phyloP scores from a whole-genome alignment of 2,888 invertebrate species.

The Biston betularia region DNA sequence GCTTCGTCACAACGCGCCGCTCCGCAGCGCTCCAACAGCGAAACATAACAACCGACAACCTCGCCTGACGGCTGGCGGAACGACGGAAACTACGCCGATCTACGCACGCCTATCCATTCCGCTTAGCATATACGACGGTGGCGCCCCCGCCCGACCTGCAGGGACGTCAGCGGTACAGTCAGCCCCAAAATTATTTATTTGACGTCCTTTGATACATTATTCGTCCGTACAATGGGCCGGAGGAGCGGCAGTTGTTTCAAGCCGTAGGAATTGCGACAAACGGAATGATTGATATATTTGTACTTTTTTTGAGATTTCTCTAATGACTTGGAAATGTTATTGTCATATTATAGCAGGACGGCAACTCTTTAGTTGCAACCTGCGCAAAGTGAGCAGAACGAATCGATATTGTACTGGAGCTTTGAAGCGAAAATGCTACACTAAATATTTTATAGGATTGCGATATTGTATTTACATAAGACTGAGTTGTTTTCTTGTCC shows the following conservation, averaged over 20 bases:
- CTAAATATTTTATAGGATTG: too few species aligned
- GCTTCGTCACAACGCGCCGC: not conserved
- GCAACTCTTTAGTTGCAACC: too few species aligned
- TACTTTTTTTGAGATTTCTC: not conserved
- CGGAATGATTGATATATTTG: constrained; percentile 29
- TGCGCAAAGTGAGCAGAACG: too few species aligned
- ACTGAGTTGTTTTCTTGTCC: too few species aligned
- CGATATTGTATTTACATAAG: too few species aligned
- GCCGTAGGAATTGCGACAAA: constrained; percentile 25
- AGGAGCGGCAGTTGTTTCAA: constrained; percentile 27
- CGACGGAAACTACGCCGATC: not conserved
- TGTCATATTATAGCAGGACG: not conserved
- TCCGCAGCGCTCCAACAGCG: constrained; percentile 29
- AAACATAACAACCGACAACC: constrained; percentile 5
- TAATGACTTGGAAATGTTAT: not conserved
- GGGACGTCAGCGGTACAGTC: constrained; percentile 3
- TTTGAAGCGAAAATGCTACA: too few species aligned
- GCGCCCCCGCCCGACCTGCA: not conserved
- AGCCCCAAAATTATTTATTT: constrained; percentile 38
- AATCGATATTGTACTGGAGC: too few species aligned
- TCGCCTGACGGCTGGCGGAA: not conserved
- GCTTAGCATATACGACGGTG: not conserved
- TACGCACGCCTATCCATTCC: not conserved
- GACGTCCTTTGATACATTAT: constrained; percentile 40
- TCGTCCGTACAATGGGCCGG: constrained; percentile 18